phyloP scores from a whole-genome alignment of 2,888 invertebrate species.

The Pachymerium ferrugineum region DNA sequence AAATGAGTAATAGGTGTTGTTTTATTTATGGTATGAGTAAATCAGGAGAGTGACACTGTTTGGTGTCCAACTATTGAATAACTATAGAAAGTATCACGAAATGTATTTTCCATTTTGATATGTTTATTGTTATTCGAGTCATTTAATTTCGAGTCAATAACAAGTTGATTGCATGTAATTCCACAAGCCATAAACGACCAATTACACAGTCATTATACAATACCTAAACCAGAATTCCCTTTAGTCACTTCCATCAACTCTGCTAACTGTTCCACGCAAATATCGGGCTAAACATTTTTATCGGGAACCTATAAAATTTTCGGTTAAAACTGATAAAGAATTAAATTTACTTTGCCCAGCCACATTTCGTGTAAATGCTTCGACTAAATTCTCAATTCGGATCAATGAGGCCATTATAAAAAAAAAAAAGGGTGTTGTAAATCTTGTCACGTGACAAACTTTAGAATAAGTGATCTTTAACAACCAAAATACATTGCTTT shows the following conservation, averaged over 20 bases:
- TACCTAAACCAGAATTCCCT: slow-evolving; percentile 17
- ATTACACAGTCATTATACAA: slow-evolving; percentile 27
- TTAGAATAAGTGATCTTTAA: no score
- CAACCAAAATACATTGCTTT: no score
- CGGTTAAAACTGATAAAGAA: no score
- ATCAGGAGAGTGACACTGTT: no score
- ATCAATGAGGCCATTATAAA: no score
- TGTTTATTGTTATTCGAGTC: slow-evolving; percentile 19
- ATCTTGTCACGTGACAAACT: no score
- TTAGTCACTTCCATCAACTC: slow-evolving; percentile 3
- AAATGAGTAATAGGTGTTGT: no score
- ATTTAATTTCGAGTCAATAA: slow-evolving; percentile 25
- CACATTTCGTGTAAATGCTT: no score
- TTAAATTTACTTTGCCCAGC: no score
- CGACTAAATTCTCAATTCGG: no score
- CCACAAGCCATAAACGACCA: slow-evolving; percentile 27
- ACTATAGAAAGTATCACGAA: slow-evolving; percentile 14
- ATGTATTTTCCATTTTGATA: slow-evolving; percentile 22
- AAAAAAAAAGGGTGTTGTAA: no score
- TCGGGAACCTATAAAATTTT: no score
- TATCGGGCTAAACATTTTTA: neutral
- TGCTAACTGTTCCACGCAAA: slow-evolving; percentile 5
- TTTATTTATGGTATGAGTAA: neutral
- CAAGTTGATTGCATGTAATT: slow-evolving; percentile 27
- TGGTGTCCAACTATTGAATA: neutral